phyloP scores from a whole-genome alignment of 2,797 vertebrate species.

The Hydrophis major region DNA sequence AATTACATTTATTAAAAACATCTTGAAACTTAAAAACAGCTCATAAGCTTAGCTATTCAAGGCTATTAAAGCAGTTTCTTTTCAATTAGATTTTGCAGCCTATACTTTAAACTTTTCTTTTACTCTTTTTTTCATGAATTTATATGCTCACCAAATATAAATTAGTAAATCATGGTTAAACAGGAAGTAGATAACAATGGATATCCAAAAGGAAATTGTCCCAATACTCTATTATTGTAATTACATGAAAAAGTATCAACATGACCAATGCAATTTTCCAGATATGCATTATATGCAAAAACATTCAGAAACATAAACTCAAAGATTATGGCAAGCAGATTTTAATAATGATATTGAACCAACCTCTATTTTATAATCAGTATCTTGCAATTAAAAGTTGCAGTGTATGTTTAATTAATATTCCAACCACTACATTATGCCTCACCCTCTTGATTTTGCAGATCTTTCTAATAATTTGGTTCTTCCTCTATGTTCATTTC shows the following conservation, averaged over 20 bases:
- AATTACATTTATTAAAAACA: background rate
- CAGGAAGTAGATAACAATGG: background rate
- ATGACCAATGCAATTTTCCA: background rate
- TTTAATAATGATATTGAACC: conserved; percentile 5
- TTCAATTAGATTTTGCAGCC: background rate
- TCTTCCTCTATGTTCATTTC: background rate
- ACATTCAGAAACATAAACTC: background rate
- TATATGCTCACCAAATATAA: background rate
- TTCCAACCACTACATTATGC: background rate
- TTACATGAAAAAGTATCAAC: background rate
- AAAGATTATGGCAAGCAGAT: background rate
- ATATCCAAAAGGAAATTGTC: background rate
- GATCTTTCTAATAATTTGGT: background rate
- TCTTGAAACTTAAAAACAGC: background rate
- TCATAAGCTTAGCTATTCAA: background rate
- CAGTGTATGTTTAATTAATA: background rate
- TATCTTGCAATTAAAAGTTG: background rate
- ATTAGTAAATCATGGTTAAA: background rate
- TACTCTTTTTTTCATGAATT: background rate
- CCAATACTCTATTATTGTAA: background rate
- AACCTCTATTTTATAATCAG: background rate
- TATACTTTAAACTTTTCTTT: background rate
- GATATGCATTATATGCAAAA: background rate
- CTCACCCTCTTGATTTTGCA: background rate
- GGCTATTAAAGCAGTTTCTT: background rate